phyloP scores from a whole-genome alignment of 2,113 vertebrate species.

The Patagioenas fasciata region DNA sequence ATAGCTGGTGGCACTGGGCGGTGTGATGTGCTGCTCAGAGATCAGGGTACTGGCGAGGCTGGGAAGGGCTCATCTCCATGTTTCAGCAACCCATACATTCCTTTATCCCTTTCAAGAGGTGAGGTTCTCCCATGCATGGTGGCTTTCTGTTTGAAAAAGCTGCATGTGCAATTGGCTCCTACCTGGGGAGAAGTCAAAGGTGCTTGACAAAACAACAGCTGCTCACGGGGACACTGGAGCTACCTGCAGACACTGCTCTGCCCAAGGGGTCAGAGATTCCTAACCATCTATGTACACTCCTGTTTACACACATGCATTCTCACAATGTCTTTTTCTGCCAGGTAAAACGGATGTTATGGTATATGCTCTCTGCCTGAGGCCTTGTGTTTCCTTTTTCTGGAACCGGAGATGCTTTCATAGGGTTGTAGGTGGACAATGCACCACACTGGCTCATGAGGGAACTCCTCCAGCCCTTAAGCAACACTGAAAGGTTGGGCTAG shows the following conservation, averaged over 20 bases:
- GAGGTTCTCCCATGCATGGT: not conserved
- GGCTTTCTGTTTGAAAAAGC: not conserved
- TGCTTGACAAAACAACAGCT: not conserved
- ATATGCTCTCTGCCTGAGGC: not conserved
- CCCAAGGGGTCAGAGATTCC: not conserved
- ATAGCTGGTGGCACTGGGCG: fast-evolving
- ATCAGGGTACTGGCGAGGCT: not conserved
- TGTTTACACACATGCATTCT: not conserved
- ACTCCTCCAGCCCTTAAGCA: not conserved
- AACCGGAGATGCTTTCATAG: not conserved
- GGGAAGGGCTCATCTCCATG: not conserved
- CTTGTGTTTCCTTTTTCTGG: fast-evolving
- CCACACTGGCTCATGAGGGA: not conserved
- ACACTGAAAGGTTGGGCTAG: not conserved
- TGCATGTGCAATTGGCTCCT: not conserved
- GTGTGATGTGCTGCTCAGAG: fast-evolving
- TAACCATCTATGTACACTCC: no score
- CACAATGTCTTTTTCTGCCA: not conserved
- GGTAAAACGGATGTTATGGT: not conserved
- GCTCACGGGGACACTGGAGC: not conserved
- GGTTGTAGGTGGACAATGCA: not conserved
- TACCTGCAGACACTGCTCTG: not conserved
- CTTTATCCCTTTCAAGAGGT: not conserved
- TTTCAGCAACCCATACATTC: not conserved
- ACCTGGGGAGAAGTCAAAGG: not conserved